A percentile compares a stretch with the other conserved stretches of the same genome.
Evolutionary conservation across 1,140 invertebrate genomes (phyloP).

Genomic region (Coelopa frigida): DNA sequence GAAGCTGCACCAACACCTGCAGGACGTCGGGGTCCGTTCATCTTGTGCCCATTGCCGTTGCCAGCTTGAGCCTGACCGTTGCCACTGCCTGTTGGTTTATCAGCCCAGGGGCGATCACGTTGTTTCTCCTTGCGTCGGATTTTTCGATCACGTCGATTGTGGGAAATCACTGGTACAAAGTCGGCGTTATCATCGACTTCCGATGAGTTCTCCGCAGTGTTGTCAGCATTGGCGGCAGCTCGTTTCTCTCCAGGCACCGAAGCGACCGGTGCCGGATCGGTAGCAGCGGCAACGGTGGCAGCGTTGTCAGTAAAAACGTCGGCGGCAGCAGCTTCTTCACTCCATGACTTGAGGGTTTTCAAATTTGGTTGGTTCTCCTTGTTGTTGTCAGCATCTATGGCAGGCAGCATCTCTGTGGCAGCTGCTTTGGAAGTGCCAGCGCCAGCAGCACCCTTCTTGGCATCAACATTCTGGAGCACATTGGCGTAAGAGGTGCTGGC

Average conservation of each 20-base stretch:
- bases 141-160: conserved; percentile 48
- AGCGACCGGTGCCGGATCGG: neutral
- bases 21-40: neutral
- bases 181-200: conserved; percentile 47
- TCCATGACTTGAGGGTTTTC: conserved; percentile 40
- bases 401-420: neutral
- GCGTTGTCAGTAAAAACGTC: conserved; percentile 22
- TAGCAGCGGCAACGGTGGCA: conserved; percentile 9
- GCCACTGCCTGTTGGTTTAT: conserved; percentile 13
- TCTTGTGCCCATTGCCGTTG: conserved; percentile 16
- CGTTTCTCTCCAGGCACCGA: conserved; percentile 32
- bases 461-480: conserved; percentile 38
- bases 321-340: conserved; percentile 34
- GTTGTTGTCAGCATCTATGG: conserved; percentile 18
- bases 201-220: conserved; percentile 41
- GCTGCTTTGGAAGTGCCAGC: neutral
- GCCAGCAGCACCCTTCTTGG: conserved; percentile 23
- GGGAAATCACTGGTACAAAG: conserved; percentile 48
- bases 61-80: conserved; percentile 2
- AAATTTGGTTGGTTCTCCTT: conserved; percentile 41
- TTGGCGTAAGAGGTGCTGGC: conserved; percentile 33
- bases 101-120: conserved; percentile 22
- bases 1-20: conserved; percentile 7
- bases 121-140: conserved; percentile 41
- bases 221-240: conserved; percentile 32